These are phyloP conservation scores for Patiria miniata DNA, from an alignment of 35 echinoderm and acorn worm species.

Conservation along the genomic window DNA sequence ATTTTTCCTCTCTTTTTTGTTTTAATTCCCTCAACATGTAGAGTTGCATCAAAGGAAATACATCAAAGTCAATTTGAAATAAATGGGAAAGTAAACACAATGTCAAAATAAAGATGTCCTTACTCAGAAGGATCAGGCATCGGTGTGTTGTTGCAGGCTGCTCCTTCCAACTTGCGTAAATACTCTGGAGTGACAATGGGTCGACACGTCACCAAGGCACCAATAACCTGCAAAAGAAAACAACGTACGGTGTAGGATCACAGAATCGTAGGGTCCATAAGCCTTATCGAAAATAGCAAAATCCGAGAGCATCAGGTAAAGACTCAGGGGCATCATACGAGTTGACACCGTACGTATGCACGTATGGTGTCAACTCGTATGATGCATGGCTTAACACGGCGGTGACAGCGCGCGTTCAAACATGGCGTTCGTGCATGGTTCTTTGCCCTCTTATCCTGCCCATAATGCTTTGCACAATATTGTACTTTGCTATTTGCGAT, in stretches of 20 bases:
- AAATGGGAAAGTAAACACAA: not conserved
- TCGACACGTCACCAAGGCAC: constrained; percentile 70
- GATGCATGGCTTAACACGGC: too few relatives aligned
- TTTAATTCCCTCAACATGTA: too few relatives aligned
- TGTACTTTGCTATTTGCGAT: too few relatives aligned
- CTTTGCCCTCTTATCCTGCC: too few relatives aligned
- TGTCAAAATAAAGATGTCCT: not conserved
- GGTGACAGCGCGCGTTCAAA: too few relatives aligned
- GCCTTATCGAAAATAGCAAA: too few relatives aligned
- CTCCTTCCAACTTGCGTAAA: constrained; percentile 32
- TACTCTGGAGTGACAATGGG: constrained; percentile 75
- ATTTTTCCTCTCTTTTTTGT: too few relatives aligned
- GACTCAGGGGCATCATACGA: not conserved
- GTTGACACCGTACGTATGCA: not conserved
- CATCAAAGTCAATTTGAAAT: not conserved
- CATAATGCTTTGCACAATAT: too few relatives aligned
- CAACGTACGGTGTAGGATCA: not conserved
- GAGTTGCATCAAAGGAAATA: too few relatives aligned
- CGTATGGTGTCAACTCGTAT: too few relatives aligned
- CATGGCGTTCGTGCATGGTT: too few relatives aligned
- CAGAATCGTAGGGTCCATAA: not conserved
- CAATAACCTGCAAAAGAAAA: constrained; percentile 56
- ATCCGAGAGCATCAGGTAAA: too few relatives aligned
- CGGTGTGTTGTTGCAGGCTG: not conserved
- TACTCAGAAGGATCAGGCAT: constrained; percentile 60